phyloP scores from a whole-genome alignment of 2,113 vertebrate genomes.

The Cygnus atratus region DNA sequence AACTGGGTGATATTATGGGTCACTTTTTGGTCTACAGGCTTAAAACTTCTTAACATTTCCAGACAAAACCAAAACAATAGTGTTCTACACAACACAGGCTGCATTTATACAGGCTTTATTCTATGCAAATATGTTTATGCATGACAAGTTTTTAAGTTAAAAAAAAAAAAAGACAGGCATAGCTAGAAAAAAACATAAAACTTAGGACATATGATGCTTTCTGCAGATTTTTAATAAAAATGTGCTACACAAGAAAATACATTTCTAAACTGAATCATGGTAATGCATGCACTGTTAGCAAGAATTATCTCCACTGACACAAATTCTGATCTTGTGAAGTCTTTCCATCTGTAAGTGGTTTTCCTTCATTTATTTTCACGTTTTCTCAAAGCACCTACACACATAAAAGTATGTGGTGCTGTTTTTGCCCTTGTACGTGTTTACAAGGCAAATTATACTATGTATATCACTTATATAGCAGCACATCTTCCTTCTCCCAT shows the following conservation, averaged over 20 bases:
- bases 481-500: background rate
- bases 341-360: background rate
- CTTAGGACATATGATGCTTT: background rate
- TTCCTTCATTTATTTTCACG: background rate
- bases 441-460: background rate
- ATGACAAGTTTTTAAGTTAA: background rate
- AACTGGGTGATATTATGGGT: background rate
- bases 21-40: background rate
- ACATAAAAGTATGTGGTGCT: background rate
- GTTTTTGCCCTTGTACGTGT: fast-evolving
- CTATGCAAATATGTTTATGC: background rate
- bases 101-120: background rate
- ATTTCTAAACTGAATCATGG: background rate
- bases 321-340: background rate
- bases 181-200: background rate
- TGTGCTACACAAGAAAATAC: background rate
- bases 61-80: background rate
- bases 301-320: background rate
- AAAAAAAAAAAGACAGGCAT: background rate
- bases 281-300: fast-evolving
- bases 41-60: background rate
- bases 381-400: background rate
- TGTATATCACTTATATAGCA: fast-evolving
- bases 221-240: background rate
- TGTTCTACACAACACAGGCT: background rate